Conservation (phyloP, 2,797 vertebrate species). For the Betta splendens region DNA sequence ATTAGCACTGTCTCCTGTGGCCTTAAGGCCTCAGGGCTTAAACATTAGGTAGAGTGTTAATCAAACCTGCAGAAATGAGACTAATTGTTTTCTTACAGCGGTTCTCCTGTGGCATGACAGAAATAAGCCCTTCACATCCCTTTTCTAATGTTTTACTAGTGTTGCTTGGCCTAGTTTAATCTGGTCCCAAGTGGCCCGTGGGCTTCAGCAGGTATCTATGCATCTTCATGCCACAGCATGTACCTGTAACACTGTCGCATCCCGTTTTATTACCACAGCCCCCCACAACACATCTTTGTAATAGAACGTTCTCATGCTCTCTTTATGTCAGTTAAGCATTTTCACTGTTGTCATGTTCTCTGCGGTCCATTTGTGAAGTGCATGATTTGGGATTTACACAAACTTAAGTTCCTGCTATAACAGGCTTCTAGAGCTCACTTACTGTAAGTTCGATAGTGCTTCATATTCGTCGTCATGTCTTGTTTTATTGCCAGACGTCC, state of each 20-base stretch:
- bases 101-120: constrained; percentile 62
- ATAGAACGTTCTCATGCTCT: too few species aligned
- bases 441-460: not conserved
- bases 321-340: too few species aligned
- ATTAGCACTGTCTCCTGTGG: constrained; percentile 72
- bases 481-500: not conserved
- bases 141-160: constrained; percentile 5
- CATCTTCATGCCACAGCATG: not conserved
- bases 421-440: not conserved
- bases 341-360: too few species aligned
- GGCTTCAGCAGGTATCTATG: constrained; percentile 42
- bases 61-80: constrained; percentile 75
- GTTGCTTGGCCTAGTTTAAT: constrained; percentile 61
- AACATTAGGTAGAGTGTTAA: constrained; percentile 70
- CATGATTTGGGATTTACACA: too few species aligned
- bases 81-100: constrained; percentile 73
- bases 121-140: constrained; percentile 62
- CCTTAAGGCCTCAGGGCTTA: constrained; percentile 55
- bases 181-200: constrained; percentile 39
- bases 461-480: not conserved
- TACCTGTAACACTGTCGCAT: constrained; percentile 33
- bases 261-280: too few species aligned
- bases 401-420: not conserved
- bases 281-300: too few species aligned
- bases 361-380: not conserved